Conservation (phyloP, 2,113 vertebrate genomes). For the Carollia perspicillata region DNA sequence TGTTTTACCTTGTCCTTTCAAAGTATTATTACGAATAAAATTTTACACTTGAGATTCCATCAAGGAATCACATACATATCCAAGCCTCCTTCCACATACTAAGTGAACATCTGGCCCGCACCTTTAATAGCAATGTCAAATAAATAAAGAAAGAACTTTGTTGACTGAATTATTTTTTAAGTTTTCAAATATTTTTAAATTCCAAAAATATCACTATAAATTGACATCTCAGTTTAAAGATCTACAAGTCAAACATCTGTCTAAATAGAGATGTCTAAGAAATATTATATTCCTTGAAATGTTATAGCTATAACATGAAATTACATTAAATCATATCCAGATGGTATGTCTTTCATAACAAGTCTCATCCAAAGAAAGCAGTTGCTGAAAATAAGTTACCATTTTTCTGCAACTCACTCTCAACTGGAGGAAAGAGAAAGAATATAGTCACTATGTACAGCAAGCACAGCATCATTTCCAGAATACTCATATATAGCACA, state of each 20-base stretch:
- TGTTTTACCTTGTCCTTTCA: neutral
- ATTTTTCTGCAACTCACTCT: constrained; percentile 47
- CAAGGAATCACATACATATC: neutral
- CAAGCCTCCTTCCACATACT: neutral
- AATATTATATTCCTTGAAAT: constrained; percentile 62
- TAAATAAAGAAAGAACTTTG: neutral
- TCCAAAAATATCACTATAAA: constrained; percentile 30
- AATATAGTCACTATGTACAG: neutral
- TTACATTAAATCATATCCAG: constrained; percentile 69
- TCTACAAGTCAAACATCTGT: constrained; percentile 52
- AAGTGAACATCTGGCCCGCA: neutral
- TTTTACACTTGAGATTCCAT: neutral
- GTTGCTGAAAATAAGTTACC: constrained; percentile 42
- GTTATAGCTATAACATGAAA: constrained; percentile 36
- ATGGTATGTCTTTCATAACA: constrained; percentile 58
- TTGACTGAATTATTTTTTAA: neutral
- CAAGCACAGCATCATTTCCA: neutral
- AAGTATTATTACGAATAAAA: neutral
- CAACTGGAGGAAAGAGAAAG: constrained; percentile 28
- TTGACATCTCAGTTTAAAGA: constrained; percentile 59
- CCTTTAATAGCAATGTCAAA: neutral
- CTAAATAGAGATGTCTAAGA: constrained; percentile 58
- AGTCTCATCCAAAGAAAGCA: constrained; percentile 63
- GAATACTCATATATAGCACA: neutral
- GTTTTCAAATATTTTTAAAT: neutral